A percentile compares a stretch with the other conserved stretches of the same genome.
Conservation (phyloP, 2,113 vertebrate genomes). For the Noturus placidus region DNA sequence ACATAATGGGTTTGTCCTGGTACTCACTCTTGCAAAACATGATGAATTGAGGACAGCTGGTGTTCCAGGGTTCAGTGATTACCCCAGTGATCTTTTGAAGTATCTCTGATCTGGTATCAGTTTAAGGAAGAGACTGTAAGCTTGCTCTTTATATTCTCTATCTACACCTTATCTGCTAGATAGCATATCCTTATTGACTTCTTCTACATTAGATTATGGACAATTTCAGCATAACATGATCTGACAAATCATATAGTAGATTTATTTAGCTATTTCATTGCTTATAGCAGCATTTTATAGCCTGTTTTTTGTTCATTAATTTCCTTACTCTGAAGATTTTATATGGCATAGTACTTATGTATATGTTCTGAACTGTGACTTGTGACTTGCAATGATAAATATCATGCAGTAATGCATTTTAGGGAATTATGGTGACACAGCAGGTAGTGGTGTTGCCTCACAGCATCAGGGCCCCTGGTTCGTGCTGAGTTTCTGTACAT, state of each 20-base stretch:
- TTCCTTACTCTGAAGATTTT: not conserved
- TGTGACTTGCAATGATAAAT: not conserved
- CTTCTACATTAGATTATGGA: conserved; percentile 1
- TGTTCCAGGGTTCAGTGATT: conserved; percentile 7
- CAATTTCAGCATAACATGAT: not conserved
- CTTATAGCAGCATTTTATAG: not conserved
- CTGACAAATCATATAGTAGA: not conserved
- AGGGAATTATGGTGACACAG: not conserved
- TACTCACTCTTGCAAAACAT: not conserved
- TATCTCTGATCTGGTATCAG: not conserved
- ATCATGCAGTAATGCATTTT: not conserved
- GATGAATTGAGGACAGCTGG: not conserved
- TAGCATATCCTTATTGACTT: not conserved
- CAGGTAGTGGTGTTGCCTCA: not conserved
- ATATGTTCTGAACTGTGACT: not conserved
- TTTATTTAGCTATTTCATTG: not conserved
- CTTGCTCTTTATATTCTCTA: not conserved
- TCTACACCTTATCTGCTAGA: not conserved
- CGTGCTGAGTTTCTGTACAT: not conserved
- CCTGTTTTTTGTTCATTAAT: not conserved
- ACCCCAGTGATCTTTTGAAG: not conserved
- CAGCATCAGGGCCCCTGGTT: not conserved
- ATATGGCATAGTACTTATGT: not conserved
- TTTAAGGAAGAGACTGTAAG: not conserved
- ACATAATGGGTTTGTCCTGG: not conserved